phyloP scores from a whole-genome alignment of 2,888 invertebrate genomes.

The Cheilosia impressa region DNA sequence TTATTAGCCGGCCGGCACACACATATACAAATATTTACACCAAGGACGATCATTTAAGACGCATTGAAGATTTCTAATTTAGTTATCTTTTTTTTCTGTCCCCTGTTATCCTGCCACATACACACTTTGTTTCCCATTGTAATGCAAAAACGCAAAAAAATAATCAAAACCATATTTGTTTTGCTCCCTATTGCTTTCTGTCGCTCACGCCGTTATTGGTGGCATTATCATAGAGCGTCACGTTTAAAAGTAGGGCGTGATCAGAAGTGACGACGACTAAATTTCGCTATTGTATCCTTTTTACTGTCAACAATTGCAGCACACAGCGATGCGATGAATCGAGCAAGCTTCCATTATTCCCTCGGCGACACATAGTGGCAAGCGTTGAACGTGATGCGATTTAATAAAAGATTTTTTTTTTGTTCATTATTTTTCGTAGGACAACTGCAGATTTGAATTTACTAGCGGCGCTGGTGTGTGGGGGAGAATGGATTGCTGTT shows the following conservation, averaged over 20 bases:
- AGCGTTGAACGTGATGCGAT: conserved; percentile 69
- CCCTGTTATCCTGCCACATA: conserved; percentile 34
- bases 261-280: conserved; percentile 71
- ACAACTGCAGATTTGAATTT: conserved; percentile 75
- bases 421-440: conserved; percentile 61
- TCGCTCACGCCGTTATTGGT: conserved; percentile 27
- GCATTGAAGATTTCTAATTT: conserved; percentile 71
- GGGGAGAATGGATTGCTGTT: conserved; percentile 7
- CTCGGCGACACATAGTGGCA: conserved; percentile 67
- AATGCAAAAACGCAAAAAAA: conserved; percentile 28
- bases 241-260: conserved; percentile 72
- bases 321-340: conserved; percentile 66
- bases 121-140: conserved; percentile 46
- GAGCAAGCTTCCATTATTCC: conserved; percentile 63
- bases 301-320: conserved; percentile 73
- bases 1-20: conserved; percentile 21
- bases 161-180: conserved; percentile 27
- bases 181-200: not conserved
- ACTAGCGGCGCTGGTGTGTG: conserved; percentile 38
- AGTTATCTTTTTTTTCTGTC: conserved; percentile 59
- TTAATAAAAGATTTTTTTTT: conserved; percentile 39
- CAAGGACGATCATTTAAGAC: conserved; percentile 58
- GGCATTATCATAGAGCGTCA: conserved; percentile 59
- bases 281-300: conserved; percentile 75
- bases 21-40: not conserved